Percentiles rank a stretch among this genome's conserved stretches.
These are phyloP conservation scores for Kryphioiulus occultus DNA, from an alignment of 2,888 invertebrate genomes.

Conservation along the genomic window DNA sequence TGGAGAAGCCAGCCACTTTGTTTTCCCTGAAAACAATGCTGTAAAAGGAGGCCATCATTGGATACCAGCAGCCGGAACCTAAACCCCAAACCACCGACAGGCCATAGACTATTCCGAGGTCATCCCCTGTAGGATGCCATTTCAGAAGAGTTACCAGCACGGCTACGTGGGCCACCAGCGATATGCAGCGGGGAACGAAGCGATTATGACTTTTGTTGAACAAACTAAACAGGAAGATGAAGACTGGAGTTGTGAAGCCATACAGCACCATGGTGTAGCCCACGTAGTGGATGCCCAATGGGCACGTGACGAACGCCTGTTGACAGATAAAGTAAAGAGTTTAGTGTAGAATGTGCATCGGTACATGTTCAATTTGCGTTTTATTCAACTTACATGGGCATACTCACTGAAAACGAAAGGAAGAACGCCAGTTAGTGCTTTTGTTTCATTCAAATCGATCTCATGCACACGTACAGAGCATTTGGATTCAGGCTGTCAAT, in stretches of 20 bases:
- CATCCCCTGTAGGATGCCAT: conserved; percentile 11
- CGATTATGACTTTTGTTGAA: conserved; percentile 58
- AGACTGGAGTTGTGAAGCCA: conserved; percentile 62
- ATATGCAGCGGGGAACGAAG: conserved; percentile 36
- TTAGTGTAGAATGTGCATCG: neutral
- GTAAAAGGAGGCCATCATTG: conserved; percentile 72
- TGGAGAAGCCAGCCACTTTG: conserved; percentile 91
- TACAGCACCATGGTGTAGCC: conserved; percentile 65
- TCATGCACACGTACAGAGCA: no score
- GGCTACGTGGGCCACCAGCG: conserved; percentile 10
- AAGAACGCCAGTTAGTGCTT: neutral
- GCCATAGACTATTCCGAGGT: neutral
- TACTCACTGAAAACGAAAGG: neutral
- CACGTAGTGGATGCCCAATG: conserved; percentile 60
- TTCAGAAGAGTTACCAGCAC: conserved; percentile 27
- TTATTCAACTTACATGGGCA: neutral
- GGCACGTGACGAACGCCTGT: conserved; percentile 54
- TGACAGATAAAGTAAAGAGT: neutral
- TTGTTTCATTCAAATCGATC: neutral
- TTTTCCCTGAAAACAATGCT: conserved; percentile 86
- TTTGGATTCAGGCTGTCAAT: no score
- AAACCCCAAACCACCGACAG: conserved; percentile 47
- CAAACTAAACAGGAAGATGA: conserved; percentile 63
- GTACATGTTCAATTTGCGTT: neutral
- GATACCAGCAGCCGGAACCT: conserved; percentile 46